phyloP scores from a whole-genome alignment of 2,888 invertebrate species.

The Mimumesa dahlbomi region DNA sequence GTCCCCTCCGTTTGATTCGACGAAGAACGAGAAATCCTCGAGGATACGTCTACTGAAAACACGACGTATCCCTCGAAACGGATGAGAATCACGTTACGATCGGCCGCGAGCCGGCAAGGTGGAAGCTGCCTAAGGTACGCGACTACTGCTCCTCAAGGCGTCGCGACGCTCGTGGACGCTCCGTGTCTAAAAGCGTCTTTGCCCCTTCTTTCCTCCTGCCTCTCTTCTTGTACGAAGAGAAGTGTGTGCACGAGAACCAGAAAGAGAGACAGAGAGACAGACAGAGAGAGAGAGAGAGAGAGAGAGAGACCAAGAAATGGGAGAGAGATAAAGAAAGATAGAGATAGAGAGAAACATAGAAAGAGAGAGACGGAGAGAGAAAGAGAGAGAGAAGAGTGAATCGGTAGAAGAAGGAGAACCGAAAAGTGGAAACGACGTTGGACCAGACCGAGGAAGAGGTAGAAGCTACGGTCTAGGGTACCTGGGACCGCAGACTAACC shows the following conservation, averaged over 20 bases:
- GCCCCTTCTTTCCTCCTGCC: conserved; percentile 66
- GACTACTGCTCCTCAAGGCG: conserved; percentile 77
- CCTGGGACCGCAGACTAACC: conserved; percentile 60
- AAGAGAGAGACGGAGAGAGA: conserved; percentile 10
- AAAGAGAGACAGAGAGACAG: conserved; percentile 33
- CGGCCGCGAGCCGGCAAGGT: conserved; percentile 76
- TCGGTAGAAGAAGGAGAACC: not conserved
- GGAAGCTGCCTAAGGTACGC: conserved; percentile 79
- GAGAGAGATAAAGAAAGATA: conserved; percentile 12
- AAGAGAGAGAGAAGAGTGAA: not conserved
- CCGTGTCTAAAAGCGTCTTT: conserved; percentile 79
- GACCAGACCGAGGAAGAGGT: conserved; percentile 45
- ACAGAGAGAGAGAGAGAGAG: conserved; percentile 24
- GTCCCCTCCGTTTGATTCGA: conserved; percentile 19
- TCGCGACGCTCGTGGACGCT: conserved; percentile 77
- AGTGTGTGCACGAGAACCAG: conserved; percentile 26
- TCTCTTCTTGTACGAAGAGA: conserved; percentile 60
- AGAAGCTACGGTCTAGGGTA: conserved; percentile 54
- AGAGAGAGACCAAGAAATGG: conserved; percentile 11
- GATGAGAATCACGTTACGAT: conserved; percentile 56
- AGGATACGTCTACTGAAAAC: conserved; percentile 27
- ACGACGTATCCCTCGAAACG: too few species aligned
- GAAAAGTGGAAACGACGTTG: conserved; percentile 12
- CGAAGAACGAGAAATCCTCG: conserved; percentile 10
- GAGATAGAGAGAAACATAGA: not conserved